Conservation (phyloP, 2,113 vertebrate genomes). For the Dicrurus megarhynchus region DNA sequence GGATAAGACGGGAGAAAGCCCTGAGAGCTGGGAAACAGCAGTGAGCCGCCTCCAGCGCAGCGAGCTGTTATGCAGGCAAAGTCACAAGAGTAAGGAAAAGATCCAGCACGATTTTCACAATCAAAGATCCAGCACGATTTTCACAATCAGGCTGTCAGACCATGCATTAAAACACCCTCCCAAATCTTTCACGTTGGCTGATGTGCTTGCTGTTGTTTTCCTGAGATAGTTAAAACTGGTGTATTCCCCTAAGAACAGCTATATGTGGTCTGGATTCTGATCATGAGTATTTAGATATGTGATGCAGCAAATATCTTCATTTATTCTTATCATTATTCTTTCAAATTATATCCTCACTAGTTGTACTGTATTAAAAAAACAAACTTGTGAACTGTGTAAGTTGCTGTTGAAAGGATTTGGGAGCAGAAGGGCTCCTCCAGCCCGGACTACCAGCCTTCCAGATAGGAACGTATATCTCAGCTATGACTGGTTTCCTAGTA, state of each 20-base stretch:
- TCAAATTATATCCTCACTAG: neutral
- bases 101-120: neutral
- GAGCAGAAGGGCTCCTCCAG: neutral
- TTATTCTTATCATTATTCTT: too few relatives aligned
- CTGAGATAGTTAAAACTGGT: neutral
- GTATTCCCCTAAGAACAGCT: neutral
- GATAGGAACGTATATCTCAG: accelerated
- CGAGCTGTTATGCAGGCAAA: neutral
- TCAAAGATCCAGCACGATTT: neutral
- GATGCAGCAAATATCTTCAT: neutral
- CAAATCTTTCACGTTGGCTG: neutral
- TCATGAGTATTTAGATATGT: neutral
- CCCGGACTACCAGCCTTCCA: neutral
- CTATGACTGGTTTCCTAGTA: neutral
- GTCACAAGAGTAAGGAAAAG: neutral
- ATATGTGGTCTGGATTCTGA: neutral
- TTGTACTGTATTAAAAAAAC: neutral
- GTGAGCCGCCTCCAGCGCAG: neutral
- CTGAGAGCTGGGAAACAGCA: neutral
- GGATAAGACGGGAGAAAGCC: neutral
- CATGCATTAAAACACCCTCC: neutral
- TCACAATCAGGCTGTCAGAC: too few relatives aligned
- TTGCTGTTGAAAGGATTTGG: neutral
- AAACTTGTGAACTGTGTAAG: neutral
- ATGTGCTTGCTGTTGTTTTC: neutral